These are phyloP conservation scores for Linepithema humile DNA, from an alignment of 1,140 invertebrate genomes.

Conservation along the genomic window DNA sequence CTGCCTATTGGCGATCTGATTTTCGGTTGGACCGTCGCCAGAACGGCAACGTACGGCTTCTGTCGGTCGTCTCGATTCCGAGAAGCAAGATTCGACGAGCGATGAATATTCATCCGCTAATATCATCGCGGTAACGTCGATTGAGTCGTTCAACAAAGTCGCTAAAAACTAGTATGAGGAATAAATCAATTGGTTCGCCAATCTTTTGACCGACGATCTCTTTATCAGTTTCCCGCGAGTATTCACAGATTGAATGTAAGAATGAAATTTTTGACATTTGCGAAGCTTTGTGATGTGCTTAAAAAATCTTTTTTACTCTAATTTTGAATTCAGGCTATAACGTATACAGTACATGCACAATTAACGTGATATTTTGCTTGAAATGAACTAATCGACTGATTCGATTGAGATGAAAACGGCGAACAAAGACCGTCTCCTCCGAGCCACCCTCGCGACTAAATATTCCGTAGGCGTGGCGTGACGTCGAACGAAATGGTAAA, in stretches of 20 bases:
- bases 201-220: not conserved
- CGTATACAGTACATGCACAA: not conserved
- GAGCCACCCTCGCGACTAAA: slow-evolving; percentile 9
- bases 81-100: slow-evolving; percentile 47
- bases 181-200: not conserved
- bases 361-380: not conserved
- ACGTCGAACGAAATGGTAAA: slow-evolving; percentile 60
- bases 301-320: not conserved
- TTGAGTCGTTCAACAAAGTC: slow-evolving; percentile 32
- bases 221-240: not conserved
- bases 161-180: not conserved
- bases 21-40: slow-evolving; percentile 64
- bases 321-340: not conserved
- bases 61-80: slow-evolving; percentile 53
- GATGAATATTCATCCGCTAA: slow-evolving; percentile 30
- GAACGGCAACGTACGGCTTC: slow-evolving; percentile 32
- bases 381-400: not conserved
- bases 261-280: not conserved
- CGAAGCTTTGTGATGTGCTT: too few relatives aligned
- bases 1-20: slow-evolving; percentile 69
- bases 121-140: slow-evolving; percentile 16
- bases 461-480: slow-evolving; percentile 34
- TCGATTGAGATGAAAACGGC: not conserved
- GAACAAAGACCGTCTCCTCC: slow-evolving; percentile 17
- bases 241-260: not conserved